Conservation (phyloP, 2,888 invertebrate genomes). For the Microplitis deprimator region DNA sequence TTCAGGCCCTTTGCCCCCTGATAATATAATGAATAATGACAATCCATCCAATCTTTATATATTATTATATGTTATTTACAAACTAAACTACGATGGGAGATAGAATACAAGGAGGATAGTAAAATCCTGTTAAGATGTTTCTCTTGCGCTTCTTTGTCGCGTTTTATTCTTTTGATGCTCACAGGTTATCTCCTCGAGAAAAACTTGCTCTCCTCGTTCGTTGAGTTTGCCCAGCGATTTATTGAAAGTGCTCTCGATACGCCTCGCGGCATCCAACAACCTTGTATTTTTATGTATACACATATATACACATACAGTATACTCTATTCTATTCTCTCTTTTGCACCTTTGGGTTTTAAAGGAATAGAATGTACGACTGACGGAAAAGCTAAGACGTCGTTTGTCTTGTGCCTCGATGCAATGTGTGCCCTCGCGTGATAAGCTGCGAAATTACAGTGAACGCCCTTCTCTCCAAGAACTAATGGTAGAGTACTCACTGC, state of each 20-base stretch:
- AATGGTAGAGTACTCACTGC: conserved; percentile 26
- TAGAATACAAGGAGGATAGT: conserved; percentile 1
- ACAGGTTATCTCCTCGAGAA: conserved; percentile 21
- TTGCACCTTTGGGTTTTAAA: conserved; percentile 24
- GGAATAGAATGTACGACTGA: conserved; percentile 28
- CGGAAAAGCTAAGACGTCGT: conserved; percentile 27
- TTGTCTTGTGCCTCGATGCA: conserved; percentile 32
- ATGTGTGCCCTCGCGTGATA: conserved; percentile 48
- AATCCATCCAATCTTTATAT: too few relatives aligned
- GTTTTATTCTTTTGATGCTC: not conserved
- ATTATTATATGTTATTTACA: not conserved
- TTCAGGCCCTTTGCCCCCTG: conserved; percentile 15
- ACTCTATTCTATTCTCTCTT: not conserved
- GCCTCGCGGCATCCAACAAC: conserved; percentile 13
- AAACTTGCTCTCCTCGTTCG: conserved; percentile 1
- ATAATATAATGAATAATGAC: too few relatives aligned
- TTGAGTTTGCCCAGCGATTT: conserved; percentile 32
- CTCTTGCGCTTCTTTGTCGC: not conserved
- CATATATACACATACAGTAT: too few relatives aligned
- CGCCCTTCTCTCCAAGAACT: conserved; percentile 41
- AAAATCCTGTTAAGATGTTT: conserved; percentile 15
- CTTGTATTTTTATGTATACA: not conserved
- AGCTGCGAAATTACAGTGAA: conserved; percentile 49
- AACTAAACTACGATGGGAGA: conserved; percentile 10
- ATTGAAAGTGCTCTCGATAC: conserved; percentile 38